Conservation (phyloP, 2,888 invertebrate genomes). For the Oscheius sp. region DNA sequence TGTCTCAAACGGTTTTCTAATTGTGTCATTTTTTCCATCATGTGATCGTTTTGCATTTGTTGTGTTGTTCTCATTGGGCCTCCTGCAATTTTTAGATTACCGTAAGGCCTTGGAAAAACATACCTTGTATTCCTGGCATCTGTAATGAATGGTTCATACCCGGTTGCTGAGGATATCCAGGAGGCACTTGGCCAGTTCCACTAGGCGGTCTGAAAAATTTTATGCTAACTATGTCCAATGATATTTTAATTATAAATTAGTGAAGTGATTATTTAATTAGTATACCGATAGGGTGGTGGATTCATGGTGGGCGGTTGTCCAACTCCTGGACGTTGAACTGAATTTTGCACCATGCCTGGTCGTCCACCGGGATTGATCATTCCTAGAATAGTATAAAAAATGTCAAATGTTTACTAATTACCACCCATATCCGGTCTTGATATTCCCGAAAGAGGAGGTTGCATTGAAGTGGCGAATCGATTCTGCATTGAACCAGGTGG, state of each 20-base stretch:
- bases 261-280: not conserved
- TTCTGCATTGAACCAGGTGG: conserved; percentile 2
- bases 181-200: not conserved
- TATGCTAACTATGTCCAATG: too few species aligned
- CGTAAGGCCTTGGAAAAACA: not conserved
- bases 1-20: conserved; percentile 30
- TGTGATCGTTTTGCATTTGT: conserved; percentile 8
- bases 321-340: conserved; percentile 6
- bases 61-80: not conserved
- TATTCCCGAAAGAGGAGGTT: conserved; percentile 20
- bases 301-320: conserved; percentile 2
- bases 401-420: too few species aligned
- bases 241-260: too few species aligned
- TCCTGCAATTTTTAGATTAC: not conserved
- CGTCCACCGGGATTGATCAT: not conserved
- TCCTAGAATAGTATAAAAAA: not conserved
- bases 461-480: conserved; percentile 71
- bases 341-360: not conserved
- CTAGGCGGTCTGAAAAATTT: conserved; percentile 5
- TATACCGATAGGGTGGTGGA: conserved; percentile 25
- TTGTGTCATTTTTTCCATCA: conserved; percentile 39
- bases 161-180: not conserved
- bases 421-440: conserved; percentile 15
- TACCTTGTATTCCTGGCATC: not conserved
- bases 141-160: not conserved